Evolutionary conservation across 2,888 invertebrate species (phyloP), one percentile per base, ranked within the genome.

Genomic region (Spilosoma lubricipeda): DNA sequence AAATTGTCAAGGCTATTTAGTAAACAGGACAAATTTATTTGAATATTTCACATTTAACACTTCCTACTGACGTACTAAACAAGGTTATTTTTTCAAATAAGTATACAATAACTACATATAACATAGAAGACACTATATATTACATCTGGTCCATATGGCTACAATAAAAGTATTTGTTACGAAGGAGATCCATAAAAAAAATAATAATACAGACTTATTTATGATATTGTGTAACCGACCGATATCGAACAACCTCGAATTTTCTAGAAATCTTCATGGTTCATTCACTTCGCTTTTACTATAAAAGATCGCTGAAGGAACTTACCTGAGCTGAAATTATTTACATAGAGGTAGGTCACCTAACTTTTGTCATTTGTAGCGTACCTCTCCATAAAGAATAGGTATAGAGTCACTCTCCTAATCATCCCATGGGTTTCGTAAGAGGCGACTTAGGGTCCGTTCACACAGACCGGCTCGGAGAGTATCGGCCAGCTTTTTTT

Each of bases 21-120:
- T 67, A 67, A 42, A 67, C 67, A 27, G 42, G 42, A 45, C 52
- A 52, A 68, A 68, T 48, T 33, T 52, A 68, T 68, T 68, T 30
- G 45, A 48, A 52, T 52, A 68, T 52, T 33, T 52, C 48, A 48
- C 23, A 33, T 52, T 52, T 23, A 68, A 8, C 27, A 68, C 68
- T 68, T 68, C 67, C 67, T 45, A 42, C 42, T 52, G 68, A 23
- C 23, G 67, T 67, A 67, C 67, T 30, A 8, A 18, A 5, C 63
- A 63, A 63, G 63, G 63, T 30, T 63, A 63, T 63, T 30, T 15
- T 63, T 18, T 18, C 63, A 63, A 30, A 63, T 63, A 63, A 5
- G 27, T 63, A 30, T 30, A 27, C 56, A 59, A 27, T 30, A 30
- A 63, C 27, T 15, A 18, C 63, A 18, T 30, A 30, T 30, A 30